Evolutionary conservation across 2,888 invertebrate genomes (phyloP), one percentile per base, ranked within the genome.

Genomic region (Melieria picta): DNA sequence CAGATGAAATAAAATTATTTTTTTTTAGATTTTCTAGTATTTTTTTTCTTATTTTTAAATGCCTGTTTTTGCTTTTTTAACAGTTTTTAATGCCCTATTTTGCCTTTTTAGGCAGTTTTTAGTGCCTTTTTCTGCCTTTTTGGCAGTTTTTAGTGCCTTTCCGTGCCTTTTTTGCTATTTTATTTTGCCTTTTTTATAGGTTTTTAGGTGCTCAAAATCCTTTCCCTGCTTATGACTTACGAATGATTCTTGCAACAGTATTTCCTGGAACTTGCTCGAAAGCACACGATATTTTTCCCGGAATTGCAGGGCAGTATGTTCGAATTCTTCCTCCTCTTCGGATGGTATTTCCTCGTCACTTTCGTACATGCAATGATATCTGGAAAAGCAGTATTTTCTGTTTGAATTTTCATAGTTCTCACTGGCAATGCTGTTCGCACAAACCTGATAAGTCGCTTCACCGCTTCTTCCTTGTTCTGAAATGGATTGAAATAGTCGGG

Each of bases 221-320:
- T n/a, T n/a, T n/a, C n/a, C n/a, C n/a, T n/a, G n/a, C 30, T 11
- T 3, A 30, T 30, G 55, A 81, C 89, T 88, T 86, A 94, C 94
- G 91, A 92, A 93, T 82, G 93, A 93, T 81, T 94, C 94, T 86
- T 93, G 92, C 78, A 93, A 87, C 65, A 94, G 87, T 71, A 94
- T 88, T 82, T 90, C 90, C 75, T 91, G 90, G 84, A 92, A 94
- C 85, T 93, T 94, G 80, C 92, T 91, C 79, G 91, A 90, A 89
- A 94, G 91, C 74, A 89, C 88, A 47, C 89, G 89, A 81, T 92
- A 93, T 85, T 93, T 93, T 76, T 90, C 90, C 55, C 93, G 88
- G 77, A 93, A 89, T 80, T 91, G 91, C 78, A 90, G 86, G 1
- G 92, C 91, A 2, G 91, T 91, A 74, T 91, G 88, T 79, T 92